Evolutionary conservation across 2,888 invertebrate species (phyloP).

Genomic region (Drosophila picticornis): DNA sequence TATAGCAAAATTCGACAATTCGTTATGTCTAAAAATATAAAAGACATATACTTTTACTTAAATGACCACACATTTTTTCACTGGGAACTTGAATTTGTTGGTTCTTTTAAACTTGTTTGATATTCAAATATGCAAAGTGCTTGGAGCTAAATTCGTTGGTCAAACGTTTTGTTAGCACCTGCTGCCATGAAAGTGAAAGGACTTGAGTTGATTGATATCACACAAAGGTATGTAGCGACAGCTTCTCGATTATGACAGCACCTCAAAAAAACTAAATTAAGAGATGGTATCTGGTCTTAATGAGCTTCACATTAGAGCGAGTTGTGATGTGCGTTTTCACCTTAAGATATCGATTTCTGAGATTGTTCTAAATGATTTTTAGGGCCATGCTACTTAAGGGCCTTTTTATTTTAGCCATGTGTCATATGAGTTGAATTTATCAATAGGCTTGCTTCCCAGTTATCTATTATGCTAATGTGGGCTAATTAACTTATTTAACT

Average conservation of each 20-base stretch:
- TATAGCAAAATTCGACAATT: conserved; percentile 45
- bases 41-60: conserved; percentile 48
- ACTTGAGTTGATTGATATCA: conserved; percentile 22
- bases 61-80: conserved; percentile 60
- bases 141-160: conserved; percentile 6
- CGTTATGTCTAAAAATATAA: conserved; percentile 48
- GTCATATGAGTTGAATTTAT: not conserved
- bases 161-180: conserved; percentile 32
- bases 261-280: conserved; percentile 2
- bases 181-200: conserved; percentile 64
- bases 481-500: conserved; percentile 62
- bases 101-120: conserved; percentile 65
- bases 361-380: not conserved
- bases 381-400: not conserved
- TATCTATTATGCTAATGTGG: conserved; percentile 63
- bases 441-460: conserved; percentile 23
- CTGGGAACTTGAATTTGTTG: conserved; percentile 60
- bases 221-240: not conserved
- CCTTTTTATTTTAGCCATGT: not conserved
- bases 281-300: conserved; percentile 1
- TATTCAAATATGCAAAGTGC: conserved; percentile 27
- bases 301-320: not conserved
- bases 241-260: conserved; percentile 7
- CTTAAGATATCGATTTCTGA: not conserved
- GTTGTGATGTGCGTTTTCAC: not conserved